Evolutionary conservation across 2,888 invertebrate species (phyloP).

Genomic region (Priocnemis perturbator): DNA sequence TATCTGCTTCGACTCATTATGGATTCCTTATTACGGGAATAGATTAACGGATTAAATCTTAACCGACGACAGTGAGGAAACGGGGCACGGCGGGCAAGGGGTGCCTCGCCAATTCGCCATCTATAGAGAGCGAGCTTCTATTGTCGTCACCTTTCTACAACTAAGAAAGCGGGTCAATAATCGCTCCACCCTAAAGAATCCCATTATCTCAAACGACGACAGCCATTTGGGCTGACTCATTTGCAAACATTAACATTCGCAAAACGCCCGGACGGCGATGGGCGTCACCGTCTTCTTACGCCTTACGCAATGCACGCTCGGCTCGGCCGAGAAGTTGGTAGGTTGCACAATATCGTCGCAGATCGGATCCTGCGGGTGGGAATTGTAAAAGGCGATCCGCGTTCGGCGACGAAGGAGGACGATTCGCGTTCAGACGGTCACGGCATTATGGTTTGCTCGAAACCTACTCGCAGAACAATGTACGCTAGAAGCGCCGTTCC

Average conservation of each 20-base stretch:
- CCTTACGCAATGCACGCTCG: neutral
- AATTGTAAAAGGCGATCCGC: neutral
- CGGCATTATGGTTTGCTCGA: too few relatives aligned
- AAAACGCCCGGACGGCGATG: slow-evolving; percentile 23
- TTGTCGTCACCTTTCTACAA: slow-evolving; percentile 47
- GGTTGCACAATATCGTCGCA: too few relatives aligned
- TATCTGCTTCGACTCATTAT: slow-evolving; percentile 61
- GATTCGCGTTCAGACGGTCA: neutral
- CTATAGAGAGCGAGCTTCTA: slow-evolving; percentile 33
- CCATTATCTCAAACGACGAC: slow-evolving; percentile 46
- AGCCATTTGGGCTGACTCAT: slow-evolving; percentile 44
- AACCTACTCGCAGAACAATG: too few relatives aligned
- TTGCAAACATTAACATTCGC: slow-evolving; percentile 50
- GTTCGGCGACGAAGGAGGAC: too few relatives aligned
- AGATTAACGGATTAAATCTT: slow-evolving; percentile 67
- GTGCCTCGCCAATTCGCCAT: slow-evolving; percentile 15
- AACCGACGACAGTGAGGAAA: slow-evolving; percentile 44
- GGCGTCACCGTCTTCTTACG: slow-evolving; percentile 10
- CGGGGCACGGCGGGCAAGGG: slow-evolving; percentile 16
- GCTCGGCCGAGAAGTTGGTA: too few relatives aligned
- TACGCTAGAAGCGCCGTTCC: too few relatives aligned
- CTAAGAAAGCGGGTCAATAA: slow-evolving; percentile 59
- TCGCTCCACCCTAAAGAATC: slow-evolving; percentile 59
- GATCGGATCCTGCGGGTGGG: too few relatives aligned
- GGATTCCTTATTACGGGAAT: slow-evolving; percentile 65